Conservation (phyloP, 2,113 vertebrate species). For the Hymenochirus boettgeri region DNA sequence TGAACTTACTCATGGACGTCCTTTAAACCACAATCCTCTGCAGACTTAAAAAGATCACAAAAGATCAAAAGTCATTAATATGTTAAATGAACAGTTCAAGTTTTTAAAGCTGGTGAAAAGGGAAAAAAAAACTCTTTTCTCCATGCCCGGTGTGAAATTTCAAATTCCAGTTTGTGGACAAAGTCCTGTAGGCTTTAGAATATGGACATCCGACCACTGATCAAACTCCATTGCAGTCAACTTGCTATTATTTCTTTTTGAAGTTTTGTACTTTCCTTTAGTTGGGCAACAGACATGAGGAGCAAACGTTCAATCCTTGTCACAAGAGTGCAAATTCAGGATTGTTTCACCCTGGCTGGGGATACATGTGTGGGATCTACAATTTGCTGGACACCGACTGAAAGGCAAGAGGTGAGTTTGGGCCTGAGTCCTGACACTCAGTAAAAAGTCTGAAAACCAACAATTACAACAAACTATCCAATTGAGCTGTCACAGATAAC, state of each 20-base stretch:
- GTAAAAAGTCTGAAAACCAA: too few relatives aligned
- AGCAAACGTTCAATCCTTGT: neutral
- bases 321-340: neutral
- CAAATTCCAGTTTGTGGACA: constrained; percentile 99
- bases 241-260: constrained; percentile 80
- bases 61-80: constrained; percentile 64
- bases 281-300: constrained; percentile 34
- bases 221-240: constrained; percentile 96
- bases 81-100: constrained; percentile 60
- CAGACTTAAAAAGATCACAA: constrained; percentile 42
- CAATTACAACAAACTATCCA: too few relatives aligned
- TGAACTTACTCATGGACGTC: neutral
- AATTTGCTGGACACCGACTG: constrained; percentile 14
- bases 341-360: neutral
- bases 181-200: constrained; percentile 99
- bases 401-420: constrained; percentile 10
- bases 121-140: too few relatives aligned
- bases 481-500: too few relatives aligned
- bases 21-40: constrained; percentile 5
- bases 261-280: constrained; percentile 47
- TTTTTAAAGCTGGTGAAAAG: constrained; percentile 82
- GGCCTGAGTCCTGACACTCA: neutral
- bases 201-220: constrained; percentile 98
- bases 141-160: constrained; percentile 95
- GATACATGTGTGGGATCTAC: neutral